Base-by-base conservation (phyloP, 2,113 vertebrate genomes). In the Gymnarchus niloticus region DNA sequence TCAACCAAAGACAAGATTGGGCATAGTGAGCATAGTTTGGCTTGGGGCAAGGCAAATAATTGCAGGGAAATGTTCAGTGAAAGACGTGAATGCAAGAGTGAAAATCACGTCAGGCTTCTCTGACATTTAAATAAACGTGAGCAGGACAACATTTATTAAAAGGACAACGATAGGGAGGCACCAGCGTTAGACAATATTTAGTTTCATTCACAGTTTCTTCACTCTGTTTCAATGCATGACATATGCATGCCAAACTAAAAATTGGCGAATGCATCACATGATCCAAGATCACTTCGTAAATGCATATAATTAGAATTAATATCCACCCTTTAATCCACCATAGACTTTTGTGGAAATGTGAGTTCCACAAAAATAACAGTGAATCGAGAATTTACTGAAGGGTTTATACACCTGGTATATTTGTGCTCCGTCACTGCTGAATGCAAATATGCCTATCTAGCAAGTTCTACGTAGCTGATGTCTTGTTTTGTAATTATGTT, bases 41-140 rank as follows among this genome's bases (percentile, higher is more conserved):
- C 85, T 69, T 48, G 25, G 33, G 82, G 69, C 25, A 33, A 69
- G 48, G 33, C 77, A 86, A 85, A 86, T 85, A 84, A 86, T 86
- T 85, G 61, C 78, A 44, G 85, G 85, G 61, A 89, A 86, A 61
- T 57, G 77, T 84, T 81, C 37, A 17, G 77, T 86, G 57, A 82
- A 82, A 76, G 46, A 77, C 49, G 83, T 44, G 56, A 86, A 86
- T 69, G 76, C 49, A 44, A 46, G 23, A 6, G 37, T 21, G 37
- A 57, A 84, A 76, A 69, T 57, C 41, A 46, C 76, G 48, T 83
- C 44, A 83, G 59, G 52, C 14, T 49, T 81, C 37, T 65, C 21
- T 83, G 33, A 52, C 28, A 51, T 56, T 82, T 82, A 82, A 82
- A 82, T 51, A 56, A 52, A 54, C 17, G 0, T 48, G 54, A 84